These are phyloP conservation scores for Synanthedon myopaeformis DNA, from an alignment of 2,888 invertebrate species.

Conservation along the genomic window DNA sequence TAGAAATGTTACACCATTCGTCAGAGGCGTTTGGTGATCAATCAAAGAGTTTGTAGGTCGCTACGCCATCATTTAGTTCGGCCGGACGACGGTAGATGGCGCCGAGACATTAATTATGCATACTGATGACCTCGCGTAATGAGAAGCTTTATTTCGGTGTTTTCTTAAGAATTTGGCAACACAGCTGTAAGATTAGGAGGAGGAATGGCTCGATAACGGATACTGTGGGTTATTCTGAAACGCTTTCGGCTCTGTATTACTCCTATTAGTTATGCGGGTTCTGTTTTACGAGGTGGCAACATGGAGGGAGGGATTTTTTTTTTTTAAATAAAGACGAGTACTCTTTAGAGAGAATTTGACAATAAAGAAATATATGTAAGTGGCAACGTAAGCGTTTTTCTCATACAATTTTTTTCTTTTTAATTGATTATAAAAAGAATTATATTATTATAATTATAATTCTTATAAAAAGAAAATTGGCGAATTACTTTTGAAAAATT, in stretches of 20 bases:
- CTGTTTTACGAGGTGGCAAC: no score
- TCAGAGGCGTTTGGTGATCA: slow-evolving; percentile 32
- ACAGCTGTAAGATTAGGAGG: slow-evolving; percentile 38
- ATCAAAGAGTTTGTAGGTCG: slow-evolving; percentile 18
- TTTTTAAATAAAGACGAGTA: no score
- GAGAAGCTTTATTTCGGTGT: slow-evolving; percentile 48
- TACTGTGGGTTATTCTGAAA: slow-evolving; percentile 1
- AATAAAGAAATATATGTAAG: no score
- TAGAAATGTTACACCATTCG: slow-evolving; percentile 19
- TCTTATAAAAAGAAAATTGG: no score
- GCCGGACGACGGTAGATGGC: slow-evolving; percentile 50
- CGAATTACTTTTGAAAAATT: no score
- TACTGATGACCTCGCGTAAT: slow-evolving; percentile 80
- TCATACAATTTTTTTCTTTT: no score
- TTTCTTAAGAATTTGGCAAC: slow-evolving; percentile 57
- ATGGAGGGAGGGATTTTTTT: no score
- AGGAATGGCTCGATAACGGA: slow-evolving; percentile 45
- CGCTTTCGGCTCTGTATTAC: slow-evolving; percentile 2
- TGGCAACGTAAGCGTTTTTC: no score
- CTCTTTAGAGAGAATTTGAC: no score
- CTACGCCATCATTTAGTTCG: slow-evolving; percentile 25
- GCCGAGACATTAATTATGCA: slow-evolving; percentile 78
- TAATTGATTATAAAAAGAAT: no score
- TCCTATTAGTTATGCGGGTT: no score
- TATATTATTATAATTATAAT: no score